Percentiles rank a stretch among this genome's conserved stretches.
These are phyloP conservation scores for Lophius americanus DNA, from an alignment of 2,797 vertebrate species.

Conservation along the genomic window DNA sequence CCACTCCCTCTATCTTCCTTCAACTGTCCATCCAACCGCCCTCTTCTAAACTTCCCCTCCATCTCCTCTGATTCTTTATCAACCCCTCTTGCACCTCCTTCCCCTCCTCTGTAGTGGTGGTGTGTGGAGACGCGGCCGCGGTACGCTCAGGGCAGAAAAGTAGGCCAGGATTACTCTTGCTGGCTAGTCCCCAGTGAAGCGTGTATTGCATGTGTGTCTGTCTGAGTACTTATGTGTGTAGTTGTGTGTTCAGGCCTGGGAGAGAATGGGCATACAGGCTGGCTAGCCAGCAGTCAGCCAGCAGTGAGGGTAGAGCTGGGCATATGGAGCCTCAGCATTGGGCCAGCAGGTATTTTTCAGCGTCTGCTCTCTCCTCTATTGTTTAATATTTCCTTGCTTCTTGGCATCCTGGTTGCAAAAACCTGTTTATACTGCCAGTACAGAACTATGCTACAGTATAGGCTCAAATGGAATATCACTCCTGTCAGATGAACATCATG, in stretches of 20 bases:
- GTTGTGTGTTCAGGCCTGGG: conserved; percentile 53
- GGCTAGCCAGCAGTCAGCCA: conserved; percentile 69
- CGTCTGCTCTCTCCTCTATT: conserved; percentile 77
- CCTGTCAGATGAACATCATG: conserved; percentile 50
- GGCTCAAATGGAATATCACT: conserved; percentile 51
- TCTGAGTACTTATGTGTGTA: conserved; percentile 26
- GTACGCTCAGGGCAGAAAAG: conserved; percentile 78
- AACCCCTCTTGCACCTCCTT: conserved; percentile 39
- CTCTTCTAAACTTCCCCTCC: conserved; percentile 34
- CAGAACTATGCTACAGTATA: conserved; percentile 34
- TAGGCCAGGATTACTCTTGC: conserved; percentile 85
- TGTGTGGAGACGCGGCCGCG: conserved; percentile 61
- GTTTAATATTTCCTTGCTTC: conserved; percentile 75
- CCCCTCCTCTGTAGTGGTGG: conserved; percentile 37
- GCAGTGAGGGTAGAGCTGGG: conserved; percentile 71
- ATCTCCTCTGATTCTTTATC: conserved; percentile 41
- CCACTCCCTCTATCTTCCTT: conserved; percentile 35
- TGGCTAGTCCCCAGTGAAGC: conserved; percentile 85
- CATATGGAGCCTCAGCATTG: conserved; percentile 82
- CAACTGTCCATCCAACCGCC: conserved; percentile 5
- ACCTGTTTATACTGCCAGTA: conserved; percentile 60
- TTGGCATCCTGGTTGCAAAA: conserved; percentile 62
- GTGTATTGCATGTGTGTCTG: conserved; percentile 70
- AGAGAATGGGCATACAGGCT: conserved; percentile 72
- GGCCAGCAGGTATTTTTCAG: conserved; percentile 84